These are phyloP conservation scores for Campoplex nolae DNA, from an alignment of 2,888 invertebrate genomes.

Conservation along the genomic window DNA sequence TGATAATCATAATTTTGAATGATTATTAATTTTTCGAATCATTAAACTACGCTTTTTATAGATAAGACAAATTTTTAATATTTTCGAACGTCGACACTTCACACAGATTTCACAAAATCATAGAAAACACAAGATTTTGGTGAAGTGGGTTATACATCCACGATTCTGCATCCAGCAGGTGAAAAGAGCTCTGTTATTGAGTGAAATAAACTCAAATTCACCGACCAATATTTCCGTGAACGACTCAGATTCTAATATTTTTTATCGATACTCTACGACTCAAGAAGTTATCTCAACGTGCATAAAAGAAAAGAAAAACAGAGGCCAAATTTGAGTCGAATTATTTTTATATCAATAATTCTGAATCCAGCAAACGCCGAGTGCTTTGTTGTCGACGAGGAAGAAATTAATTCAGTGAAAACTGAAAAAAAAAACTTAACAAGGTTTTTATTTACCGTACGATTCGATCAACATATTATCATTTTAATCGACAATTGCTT, in stretches of 20 bases:
- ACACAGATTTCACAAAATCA: background rate
- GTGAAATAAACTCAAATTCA: constrained; percentile 7
- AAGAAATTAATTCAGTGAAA: background rate
- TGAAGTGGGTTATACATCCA: background rate
- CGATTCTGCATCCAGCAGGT: constrained; percentile 29
- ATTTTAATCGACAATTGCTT: background rate
- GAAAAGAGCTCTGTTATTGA: constrained; percentile 33
- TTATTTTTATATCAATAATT: constrained; percentile 6
- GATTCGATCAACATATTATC: background rate
- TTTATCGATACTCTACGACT: constrained; percentile 10
- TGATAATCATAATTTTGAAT: background rate
- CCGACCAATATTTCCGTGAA: constrained; percentile 12
- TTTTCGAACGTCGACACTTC: background rate
- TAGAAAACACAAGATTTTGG: background rate
- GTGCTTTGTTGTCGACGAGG: background rate
- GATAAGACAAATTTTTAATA: background rate
- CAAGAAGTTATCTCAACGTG: background rate
- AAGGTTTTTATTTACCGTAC: background rate
- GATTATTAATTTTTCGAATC: background rate
- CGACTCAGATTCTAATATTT: constrained; percentile 15
- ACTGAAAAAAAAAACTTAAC: constrained; percentile 2
- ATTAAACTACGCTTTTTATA: background rate
- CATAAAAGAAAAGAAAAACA: background rate
- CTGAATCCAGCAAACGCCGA: background rate
- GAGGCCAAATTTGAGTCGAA: background rate